These are phyloP conservation scores for Altica lythri DNA, from an alignment of 2,888 invertebrate species.

Conservation along the genomic window DNA sequence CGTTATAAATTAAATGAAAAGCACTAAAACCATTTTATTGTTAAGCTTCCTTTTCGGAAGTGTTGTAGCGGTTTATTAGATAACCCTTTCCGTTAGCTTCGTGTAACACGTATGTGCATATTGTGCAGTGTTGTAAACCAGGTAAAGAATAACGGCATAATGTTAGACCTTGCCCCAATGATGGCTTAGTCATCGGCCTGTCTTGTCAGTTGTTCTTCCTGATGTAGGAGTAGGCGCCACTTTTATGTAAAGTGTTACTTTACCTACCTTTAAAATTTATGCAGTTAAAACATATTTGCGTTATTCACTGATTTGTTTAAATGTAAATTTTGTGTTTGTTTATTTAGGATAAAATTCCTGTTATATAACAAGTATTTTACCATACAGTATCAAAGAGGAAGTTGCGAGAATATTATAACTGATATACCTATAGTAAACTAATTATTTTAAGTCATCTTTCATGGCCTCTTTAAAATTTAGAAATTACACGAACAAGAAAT, in stretches of 20 bases:
- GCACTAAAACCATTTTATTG: background rate
- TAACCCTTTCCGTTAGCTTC: constrained; percentile 15
- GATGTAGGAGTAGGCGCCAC: background rate
- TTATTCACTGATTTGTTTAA: too few species aligned
- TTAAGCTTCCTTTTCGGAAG: background rate
- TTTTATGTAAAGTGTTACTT: background rate
- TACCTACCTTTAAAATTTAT: too few species aligned
- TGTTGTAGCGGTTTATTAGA: constrained; percentile 13
- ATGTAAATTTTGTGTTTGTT: too few species aligned
- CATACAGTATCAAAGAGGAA: too few species aligned
- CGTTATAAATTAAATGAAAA: too few species aligned
- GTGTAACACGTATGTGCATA: background rate
- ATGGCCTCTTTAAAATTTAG: too few species aligned
- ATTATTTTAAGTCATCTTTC: too few species aligned
- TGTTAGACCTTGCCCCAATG: constrained; percentile 5
- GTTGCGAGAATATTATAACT: too few species aligned
- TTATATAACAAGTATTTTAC: too few species aligned
- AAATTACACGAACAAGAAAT: too few species aligned
- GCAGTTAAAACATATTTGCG: background rate
- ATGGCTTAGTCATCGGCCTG: background rate
- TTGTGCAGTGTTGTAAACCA: constrained; percentile 5
- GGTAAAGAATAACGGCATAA: constrained; percentile 5
- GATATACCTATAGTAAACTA: too few species aligned
- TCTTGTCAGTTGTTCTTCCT: background rate
- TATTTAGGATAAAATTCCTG: too few species aligned